Evolutionary conservation across 2,113 vertebrate genomes (phyloP).

Genomic region (Notarius quadriscutis): DNA sequence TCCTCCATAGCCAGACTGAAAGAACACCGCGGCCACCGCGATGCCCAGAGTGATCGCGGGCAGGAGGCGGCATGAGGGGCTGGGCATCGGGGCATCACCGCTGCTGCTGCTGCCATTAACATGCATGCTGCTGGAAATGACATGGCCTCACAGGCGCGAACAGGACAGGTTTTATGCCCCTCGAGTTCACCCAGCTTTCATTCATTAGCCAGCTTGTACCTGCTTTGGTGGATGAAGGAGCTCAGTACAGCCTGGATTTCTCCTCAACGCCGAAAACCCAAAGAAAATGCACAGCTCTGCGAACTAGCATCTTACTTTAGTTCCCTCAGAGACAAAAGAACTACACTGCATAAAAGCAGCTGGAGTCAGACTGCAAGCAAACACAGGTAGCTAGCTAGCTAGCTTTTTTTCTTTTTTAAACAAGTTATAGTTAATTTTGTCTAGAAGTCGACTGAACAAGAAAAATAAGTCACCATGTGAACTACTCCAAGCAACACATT

Average conservation of each 20-base stretch:
- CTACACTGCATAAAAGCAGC: neutral
- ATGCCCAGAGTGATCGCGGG: slow-evolving; percentile 69
- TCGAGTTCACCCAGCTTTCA: slow-evolving; percentile 44
- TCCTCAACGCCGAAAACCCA: neutral
- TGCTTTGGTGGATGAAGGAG: neutral
- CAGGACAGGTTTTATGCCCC: slow-evolving; percentile 49
- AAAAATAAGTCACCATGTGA: neutral
- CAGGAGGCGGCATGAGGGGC: slow-evolving; percentile 65
- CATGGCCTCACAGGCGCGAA: slow-evolving; percentile 60
- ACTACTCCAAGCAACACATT: neutral
- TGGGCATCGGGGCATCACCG: slow-evolving; percentile 63
- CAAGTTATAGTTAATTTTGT: neutral
- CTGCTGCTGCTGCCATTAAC: slow-evolving; percentile 65
- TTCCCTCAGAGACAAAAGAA: neutral
- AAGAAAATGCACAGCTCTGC: neutral
- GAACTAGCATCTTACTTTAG: neutral
- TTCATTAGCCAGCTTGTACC: slow-evolving; percentile 42
- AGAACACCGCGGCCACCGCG: slow-evolving; percentile 68
- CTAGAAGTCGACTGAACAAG: neutral
- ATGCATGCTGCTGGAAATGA: slow-evolving; percentile 63
- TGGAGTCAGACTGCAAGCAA: neutral
- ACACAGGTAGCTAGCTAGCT: neutral
- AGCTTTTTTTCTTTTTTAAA: neutral
- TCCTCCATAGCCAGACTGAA: slow-evolving; percentile 73
- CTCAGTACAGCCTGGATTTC: neutral